These are phyloP conservation scores for Papilio protenor DNA, from an alignment of 2,888 invertebrate species.

Conservation along the genomic window DNA sequence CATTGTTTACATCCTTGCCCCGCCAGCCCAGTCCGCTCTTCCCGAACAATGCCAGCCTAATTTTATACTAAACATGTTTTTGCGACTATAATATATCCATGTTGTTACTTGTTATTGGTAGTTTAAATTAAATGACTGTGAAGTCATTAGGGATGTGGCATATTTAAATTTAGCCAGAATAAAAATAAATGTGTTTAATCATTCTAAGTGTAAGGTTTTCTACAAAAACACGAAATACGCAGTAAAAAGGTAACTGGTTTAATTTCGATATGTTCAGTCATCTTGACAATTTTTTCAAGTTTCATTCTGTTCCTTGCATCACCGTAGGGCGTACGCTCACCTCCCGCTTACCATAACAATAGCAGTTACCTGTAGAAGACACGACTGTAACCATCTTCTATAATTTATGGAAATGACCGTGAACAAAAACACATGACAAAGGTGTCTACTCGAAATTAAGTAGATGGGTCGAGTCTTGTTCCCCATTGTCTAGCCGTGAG, in stretches of 20 bases:
- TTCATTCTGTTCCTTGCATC: conserved; percentile 63
- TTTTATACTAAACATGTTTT: conserved; percentile 35
- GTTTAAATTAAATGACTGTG: not conserved
- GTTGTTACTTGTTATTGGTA: not conserved
- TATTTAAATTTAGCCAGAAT: not conserved
- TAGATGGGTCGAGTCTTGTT: conserved; percentile 78
- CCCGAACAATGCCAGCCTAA: conserved; percentile 28
- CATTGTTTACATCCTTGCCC: conserved; percentile 49
- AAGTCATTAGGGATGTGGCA: not conserved
- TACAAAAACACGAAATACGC: not conserved
- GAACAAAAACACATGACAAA: conserved; percentile 81
- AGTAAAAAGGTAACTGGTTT: not conserved
- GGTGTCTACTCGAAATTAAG: conserved; percentile 83
- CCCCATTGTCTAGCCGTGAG: conserved; percentile 73
- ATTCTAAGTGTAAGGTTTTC: too few species aligned
- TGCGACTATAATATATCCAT: conserved; percentile 48
- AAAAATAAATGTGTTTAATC: too few species aligned
- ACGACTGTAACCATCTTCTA: conserved; percentile 66
- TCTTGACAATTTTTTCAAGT: not conserved
- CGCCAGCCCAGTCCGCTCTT: not conserved
- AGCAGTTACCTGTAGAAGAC: conserved; percentile 70
- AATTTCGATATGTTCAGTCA: not conserved
- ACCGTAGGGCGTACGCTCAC: conserved; percentile 72
- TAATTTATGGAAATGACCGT: conserved; percentile 83
- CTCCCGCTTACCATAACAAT: conserved; percentile 78